Evolutionary conservation across 1,140 invertebrate genomes (phyloP), one percentile per base, ranked within the genome.

Genomic region (Nylanderia fulva): DNA sequence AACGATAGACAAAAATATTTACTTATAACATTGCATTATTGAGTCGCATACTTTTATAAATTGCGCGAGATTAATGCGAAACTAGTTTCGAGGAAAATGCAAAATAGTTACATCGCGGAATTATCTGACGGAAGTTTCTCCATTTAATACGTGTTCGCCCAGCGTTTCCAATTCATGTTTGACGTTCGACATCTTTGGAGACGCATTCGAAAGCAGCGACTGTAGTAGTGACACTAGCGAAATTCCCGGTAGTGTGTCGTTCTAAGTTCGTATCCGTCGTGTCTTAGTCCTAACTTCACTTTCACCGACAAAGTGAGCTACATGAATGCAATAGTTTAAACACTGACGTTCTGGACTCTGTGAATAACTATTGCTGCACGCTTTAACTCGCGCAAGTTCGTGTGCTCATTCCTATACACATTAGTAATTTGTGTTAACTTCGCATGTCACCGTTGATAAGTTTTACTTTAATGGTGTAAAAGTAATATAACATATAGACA

Each of bases 241-340:
- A 84, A 84, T 84, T 76, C 80, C 42, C 71, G 3, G 71, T 76
- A 76, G 71, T 39, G 58, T 29, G 39, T 58, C 61, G 45, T 76
- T 84, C 71, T 52, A 84, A 76, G 54, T 84, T 76, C 21, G 56
- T 39, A 63, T 76, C 72, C 64, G 39, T 36, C 33, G 27, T 61
- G 64, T 85, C 84, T 85, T 85, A 39, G 42, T 61, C 54, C 84
- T 58, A 85, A 85, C 84, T 85, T 85, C 84, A 85, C 84, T 82
- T 85, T 85, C 84, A 63, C 84, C 80, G 42, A 84, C 69, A 76
- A 84, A 84, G 69, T 63, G 71, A 76, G 80, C 21, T 58, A 56
- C 80, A 61, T 75, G 80, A 76, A 84, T 84, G 58, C 80, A 45
- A 52, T 63, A 76, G 80, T 84, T 84, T 84, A 84, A 84, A 75